phyloP scores from a whole-genome alignment of 2,113 vertebrate species.

The Agelaius tricolor region DNA sequence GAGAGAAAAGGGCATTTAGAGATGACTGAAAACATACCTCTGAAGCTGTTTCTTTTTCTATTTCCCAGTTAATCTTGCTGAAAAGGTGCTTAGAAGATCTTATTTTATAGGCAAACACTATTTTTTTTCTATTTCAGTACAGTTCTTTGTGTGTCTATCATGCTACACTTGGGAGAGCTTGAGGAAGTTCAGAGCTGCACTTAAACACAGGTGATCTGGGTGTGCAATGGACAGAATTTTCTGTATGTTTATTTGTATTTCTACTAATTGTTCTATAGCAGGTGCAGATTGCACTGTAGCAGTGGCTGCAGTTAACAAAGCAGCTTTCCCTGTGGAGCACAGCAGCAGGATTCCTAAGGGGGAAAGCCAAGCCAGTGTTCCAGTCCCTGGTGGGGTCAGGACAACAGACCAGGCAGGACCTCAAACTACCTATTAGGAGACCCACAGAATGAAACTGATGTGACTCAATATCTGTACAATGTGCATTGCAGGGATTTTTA shows the following conservation, averaged over 20 bases:
- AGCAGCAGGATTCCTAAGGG: fast-evolving
- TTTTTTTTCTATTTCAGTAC: not conserved
- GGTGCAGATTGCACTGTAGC: not conserved
- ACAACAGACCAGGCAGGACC: not conserved
- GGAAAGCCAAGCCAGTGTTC: not conserved
- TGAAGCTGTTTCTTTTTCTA: constrained; percentile 24
- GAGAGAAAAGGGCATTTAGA: constrained; percentile 64
- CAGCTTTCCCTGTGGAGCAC: not conserved
- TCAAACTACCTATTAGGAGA: not conserved
- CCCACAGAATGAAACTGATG: not conserved
- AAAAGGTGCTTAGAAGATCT: constrained; percentile 14
- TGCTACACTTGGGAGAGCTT: not conserved
- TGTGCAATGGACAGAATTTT: not conserved
- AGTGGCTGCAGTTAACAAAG: not conserved
- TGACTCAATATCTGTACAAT: not conserved
- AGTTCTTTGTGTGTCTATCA: not conserved
- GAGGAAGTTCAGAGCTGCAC: not conserved
- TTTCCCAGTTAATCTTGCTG: constrained; percentile 30
- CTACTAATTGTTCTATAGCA: not conserved
- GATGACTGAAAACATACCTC: constrained; percentile 59
- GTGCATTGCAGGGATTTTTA: not conserved
- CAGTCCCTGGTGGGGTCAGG: not conserved
- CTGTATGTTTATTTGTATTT: not conserved
- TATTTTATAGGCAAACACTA: constrained; percentile 6
- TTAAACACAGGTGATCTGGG: not conserved